Base-by-base conservation (phyloP, 2,888 invertebrate genomes). In the Amphipyra berbera region DNA sequence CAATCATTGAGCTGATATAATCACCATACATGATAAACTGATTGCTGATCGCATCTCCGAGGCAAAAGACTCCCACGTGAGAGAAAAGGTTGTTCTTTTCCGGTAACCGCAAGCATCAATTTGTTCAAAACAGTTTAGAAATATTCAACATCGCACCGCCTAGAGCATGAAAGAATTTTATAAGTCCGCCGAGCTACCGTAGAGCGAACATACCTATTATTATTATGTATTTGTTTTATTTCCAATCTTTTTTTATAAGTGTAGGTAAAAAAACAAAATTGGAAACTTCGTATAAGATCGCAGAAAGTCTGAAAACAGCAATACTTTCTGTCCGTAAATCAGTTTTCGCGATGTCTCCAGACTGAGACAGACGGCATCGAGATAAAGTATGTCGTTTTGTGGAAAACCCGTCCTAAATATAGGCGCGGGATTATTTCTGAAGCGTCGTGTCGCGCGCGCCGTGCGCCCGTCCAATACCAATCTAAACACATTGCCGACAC, bases 371-470 rank as follows among this genome's bases (percentile, higher is more conserved):
- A 65, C 75, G 85, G 82, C 77, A 84, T 85, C 81, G 82, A 78
- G 79, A 83, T 85, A 87, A 92, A 93, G 92, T 92, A 85, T 92
- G 93, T 93, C 94, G 89, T 92, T 92, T 93, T 92, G 90, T 88
- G 92, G 92, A 90, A 94, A 92, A 88, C 89, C 85, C 83, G 85
- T 85, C 86, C 94, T 94, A 94, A 90, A 94, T 92, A 90, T 94
- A 94, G 92, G 82, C 76, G 69, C 83, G 82, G 84, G 92, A 93
- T 92, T 94, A 94, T 94, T 94, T 93, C 86, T 85, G 94, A 88
- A 86, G 84, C 86, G 78, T 66, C 80, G 83, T 92, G 92, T 92
- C 92, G 90, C 90, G 84, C 76, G 81, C 83, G 87, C 86, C 84
- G 81, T 61, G 69, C 54, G 50, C 60, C 83, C 86, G 86, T 87